Base-by-base conservation (phyloP, 1,140 invertebrate species). In the Tribolium madens region DNA sequence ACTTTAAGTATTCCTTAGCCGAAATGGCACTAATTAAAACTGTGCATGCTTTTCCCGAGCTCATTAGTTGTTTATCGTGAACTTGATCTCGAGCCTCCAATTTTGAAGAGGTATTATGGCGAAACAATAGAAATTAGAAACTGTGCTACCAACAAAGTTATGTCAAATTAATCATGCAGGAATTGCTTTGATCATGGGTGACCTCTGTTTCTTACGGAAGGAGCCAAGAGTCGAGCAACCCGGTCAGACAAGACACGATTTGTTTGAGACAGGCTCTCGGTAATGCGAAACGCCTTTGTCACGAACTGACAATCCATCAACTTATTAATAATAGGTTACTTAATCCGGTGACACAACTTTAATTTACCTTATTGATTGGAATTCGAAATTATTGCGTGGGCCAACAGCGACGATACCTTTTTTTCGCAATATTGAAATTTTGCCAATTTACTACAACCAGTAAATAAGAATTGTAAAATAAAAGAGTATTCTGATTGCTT, bases 301-400 rank as follows among this genome's bases (percentile, higher is more conserved):
- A 80, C 79, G 79, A 80, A 52, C 72, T 73, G 74, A 77, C 79
- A 79, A 79, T 80, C 77, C 72, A 80, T 80, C 79, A 79, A 78
- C 26, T 74, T 46, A 79, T 80, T 80, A 80, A 79, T 80, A 78
- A 79, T 79, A 31, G 73, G 72, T 80, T 80, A 72, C 75, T 70
- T 75, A 79, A 79, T 79, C 14, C 68, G 64, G 50, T 78, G 77
- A 80, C 75, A 78, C 70, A 76, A 77, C 42, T 48, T 70, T 75
- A 77, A 77, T 77, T 79, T 78, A 52, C 70, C 26, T 17, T 72
- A 72, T 72, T 72, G 70, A 72, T 72, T 72, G 70, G 70, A 72
- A 72, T 72, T 72, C 50, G 36, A 72, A 72, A 72, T 72, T 72
- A 12, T 72, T 72, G 70, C 70, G 70, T 72, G 50, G 70, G 70